These are phyloP conservation scores for Eulimnadia texana DNA, from an alignment of 1,140 invertebrate species.

Conservation along the genomic window DNA sequence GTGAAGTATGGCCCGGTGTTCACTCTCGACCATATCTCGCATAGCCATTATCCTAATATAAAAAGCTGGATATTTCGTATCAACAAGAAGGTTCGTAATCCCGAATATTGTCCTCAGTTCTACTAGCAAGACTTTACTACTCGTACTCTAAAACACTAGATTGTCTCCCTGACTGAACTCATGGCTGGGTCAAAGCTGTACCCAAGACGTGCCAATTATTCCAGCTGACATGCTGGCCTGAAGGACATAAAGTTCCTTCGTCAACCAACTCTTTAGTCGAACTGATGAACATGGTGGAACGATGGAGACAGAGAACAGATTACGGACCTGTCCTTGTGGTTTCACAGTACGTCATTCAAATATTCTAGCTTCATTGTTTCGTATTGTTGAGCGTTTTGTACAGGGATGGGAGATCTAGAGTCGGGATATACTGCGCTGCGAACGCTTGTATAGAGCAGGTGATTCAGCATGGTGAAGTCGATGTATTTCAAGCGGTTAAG, in stretches of 20 bases:
- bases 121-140: too few species aligned
- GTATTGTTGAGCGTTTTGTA: constrained; percentile 21
- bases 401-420: constrained; percentile 82
- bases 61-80: constrained; percentile 93
- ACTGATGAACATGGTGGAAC: constrained; percentile 96
- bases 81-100: constrained; percentile 68
- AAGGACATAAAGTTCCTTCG: constrained; percentile 82
- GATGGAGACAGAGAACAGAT: constrained; percentile 85
- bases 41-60: constrained; percentile 87
- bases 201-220: constrained; percentile 85
- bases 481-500: constrained; percentile 94
- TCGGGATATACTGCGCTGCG: constrained; percentile 87
- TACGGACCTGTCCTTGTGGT: constrained; percentile 91
- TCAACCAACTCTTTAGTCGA: constrained; percentile 93
- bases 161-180: constrained; percentile 78
- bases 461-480: constrained; percentile 92
- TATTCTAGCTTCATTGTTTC: too few species aligned
- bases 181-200: constrained; percentile 91
- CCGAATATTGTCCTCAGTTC: constrained; percentile 16
- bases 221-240: constrained; percentile 89
- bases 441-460: constrained; percentile 97
- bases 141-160: too few species aligned
- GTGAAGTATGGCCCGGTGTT: constrained; percentile 92
- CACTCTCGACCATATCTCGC: constrained; percentile 82
- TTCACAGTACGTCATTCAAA: constrained; percentile 71